These are phyloP conservation scores for Ochotona princeps DNA, from an alignment of 2,113 vertebrate genomes.

Conservation along the genomic window DNA sequence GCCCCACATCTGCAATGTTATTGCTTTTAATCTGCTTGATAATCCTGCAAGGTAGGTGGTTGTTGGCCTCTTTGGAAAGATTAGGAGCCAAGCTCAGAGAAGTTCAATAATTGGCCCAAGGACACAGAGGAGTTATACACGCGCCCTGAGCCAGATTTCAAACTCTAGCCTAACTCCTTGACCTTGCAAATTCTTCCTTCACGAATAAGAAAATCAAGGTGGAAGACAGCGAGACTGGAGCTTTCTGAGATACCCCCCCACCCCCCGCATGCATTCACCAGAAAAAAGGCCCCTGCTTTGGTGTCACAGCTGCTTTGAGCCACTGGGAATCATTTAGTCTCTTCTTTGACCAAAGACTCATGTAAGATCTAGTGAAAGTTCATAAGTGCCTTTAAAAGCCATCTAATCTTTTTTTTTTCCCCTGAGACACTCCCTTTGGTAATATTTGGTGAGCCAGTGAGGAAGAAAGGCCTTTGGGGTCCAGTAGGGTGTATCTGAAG, in stretches of 20 bases:
- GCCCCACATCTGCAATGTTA: not conserved
- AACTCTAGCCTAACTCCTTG: not conserved
- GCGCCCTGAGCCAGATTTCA: conserved; percentile 30
- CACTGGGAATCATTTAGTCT: not conserved
- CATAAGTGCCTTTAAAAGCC: conserved; percentile 45
- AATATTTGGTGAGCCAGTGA: conserved; percentile 24
- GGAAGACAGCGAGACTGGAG: not conserved
- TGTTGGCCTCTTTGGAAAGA: conserved; percentile 53
- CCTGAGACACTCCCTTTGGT: conserved; percentile 42
- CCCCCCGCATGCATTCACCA: not conserved
- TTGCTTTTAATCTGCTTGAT: conserved; percentile 53
- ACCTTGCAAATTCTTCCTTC: not conserved
- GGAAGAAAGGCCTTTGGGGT: conserved; percentile 7
- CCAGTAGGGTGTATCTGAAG: not conserved
- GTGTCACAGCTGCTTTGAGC: not conserved
- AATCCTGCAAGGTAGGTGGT: conserved; percentile 48
- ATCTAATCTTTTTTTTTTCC: conserved; percentile 34
- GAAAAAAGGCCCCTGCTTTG: conserved; percentile 26
- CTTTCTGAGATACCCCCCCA: not conserved
- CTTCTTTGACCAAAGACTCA: not conserved
- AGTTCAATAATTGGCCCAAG: conserved; percentile 32
- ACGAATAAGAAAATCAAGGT: not conserved
- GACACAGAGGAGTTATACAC: not conserved
- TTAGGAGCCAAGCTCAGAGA: conserved; percentile 39
- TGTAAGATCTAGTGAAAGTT: not conserved